Conservation (phyloP, 2,888 invertebrate species). For the Therioaphis trifolii region DNA sequence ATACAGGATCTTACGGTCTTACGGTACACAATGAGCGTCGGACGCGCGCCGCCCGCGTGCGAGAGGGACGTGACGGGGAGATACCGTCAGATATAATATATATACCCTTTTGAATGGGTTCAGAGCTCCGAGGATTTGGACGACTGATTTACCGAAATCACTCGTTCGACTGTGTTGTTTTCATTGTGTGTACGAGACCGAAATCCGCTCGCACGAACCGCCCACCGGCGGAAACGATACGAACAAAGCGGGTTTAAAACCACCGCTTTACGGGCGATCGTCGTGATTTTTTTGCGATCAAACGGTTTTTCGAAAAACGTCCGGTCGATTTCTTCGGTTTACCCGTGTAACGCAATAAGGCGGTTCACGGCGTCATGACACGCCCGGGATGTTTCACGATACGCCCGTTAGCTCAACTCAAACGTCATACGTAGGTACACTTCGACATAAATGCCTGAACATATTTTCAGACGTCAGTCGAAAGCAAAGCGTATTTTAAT, state of each 20-base stretch:
- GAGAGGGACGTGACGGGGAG: not conserved
- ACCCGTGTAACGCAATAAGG: too few relatives aligned
- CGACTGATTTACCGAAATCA: conserved; percentile 60
- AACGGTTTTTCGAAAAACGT: too few relatives aligned
- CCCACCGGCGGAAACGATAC: not conserved
- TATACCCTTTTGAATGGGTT: conserved; percentile 49
- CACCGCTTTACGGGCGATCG: not conserved
- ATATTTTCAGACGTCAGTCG: too few relatives aligned
- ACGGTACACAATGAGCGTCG: conserved; percentile 38
- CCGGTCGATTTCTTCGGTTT: too few relatives aligned
- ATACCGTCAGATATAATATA: conserved; percentile 36
- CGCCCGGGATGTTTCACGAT: too few relatives aligned
- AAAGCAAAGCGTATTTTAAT: too few relatives aligned
- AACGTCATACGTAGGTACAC: too few relatives aligned
- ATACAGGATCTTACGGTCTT: too few relatives aligned
- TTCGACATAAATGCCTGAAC: too few relatives aligned
- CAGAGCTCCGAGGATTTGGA: conserved; percentile 45
- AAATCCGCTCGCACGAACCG: conserved; percentile 9
- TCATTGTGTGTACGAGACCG: conserved; percentile 19
- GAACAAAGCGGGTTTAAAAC: conserved; percentile 29
- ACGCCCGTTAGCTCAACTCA: too few relatives aligned
- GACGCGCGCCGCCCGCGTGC: not conserved
- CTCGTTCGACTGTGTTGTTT: conserved; percentile 51
- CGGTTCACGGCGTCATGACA: too few relatives aligned
- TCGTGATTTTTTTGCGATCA: too few relatives aligned